Conservation (phyloP, 2,113 vertebrate genomes). For the Picathartes gymnocephalus region DNA sequence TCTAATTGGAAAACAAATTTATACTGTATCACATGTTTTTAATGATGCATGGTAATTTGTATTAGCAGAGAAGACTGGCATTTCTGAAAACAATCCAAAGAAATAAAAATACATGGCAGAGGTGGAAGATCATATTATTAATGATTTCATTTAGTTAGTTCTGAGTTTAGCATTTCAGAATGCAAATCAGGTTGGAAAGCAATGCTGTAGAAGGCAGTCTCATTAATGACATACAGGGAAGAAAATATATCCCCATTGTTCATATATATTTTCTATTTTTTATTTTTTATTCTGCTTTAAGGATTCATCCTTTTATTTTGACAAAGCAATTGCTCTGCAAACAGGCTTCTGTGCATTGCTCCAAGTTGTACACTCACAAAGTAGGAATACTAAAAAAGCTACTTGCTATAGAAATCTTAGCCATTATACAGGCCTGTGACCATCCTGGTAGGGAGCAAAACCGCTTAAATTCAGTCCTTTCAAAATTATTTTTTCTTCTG, state of each 20-base stretch:
- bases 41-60: background rate
- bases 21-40: background rate
- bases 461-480: background rate
- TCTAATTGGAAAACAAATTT: background rate
- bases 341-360: background rate
- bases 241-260: background rate
- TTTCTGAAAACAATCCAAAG: background rate
- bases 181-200: background rate
- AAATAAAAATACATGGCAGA: background rate
- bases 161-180: background rate
- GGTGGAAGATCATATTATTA: background rate
- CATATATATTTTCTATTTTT: background rate
- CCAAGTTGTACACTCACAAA: background rate
- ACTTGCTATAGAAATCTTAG: background rate
- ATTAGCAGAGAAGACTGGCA: background rate
- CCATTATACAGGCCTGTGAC: background rate
- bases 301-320: background rate
- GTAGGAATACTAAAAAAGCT: background rate
- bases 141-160: background rate
- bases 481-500: background rate
- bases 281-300: background rate
- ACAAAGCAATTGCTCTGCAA: background rate
- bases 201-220: background rate
- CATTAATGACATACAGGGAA: background rate
- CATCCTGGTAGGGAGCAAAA: background rate